Base-by-base conservation (phyloP, 2,797 vertebrate genomes). In the Enteromius treurensis region DNA sequence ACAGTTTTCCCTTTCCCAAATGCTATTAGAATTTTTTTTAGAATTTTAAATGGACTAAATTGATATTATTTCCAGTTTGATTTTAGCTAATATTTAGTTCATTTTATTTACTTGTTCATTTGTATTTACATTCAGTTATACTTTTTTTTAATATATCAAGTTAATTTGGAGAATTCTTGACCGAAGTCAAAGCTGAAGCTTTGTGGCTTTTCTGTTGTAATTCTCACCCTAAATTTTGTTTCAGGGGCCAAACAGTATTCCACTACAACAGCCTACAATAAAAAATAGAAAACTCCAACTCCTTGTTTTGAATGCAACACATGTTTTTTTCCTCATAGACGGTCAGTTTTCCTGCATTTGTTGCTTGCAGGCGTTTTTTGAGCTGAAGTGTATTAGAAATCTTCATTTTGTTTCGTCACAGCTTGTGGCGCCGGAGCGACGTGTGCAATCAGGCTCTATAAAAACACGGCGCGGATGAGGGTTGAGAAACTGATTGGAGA, bases 401-500 rank as follows among this genome's bases (percentile, higher is more conserved):
- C 67, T 40, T 70, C 49, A 14, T 29, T 5, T 23, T 6, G 40
- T 80, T 62, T 80, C 14, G 53, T 70, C 65, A 13, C 34, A 17
- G 23, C 37, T 17, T 2, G 65, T 10, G n/a, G 60, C 60, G 42
- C 29, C 53, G 58, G 26, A 13, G 40, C 47, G 15, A 37, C 55
- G 80, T 37, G 32, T 65, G 80, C 85, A 88, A 88, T 85, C 87
- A 88, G 84, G n/a, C 67, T 77, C 62, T 80, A 80, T 73, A 58
- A 81, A 85, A 62, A 55, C 53, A n/a, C 34, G n/a, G 29, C 17
- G 32, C 69, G 68, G 58, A 83, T 37, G 77, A 83, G 53, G 68
- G 85, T 70, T 68, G 74, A 77, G 67, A 81, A 86, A 86, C 85
- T 86, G 85, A 86, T 88, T 88, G 85, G 86, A 88, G 87, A 81